These are phyloP conservation scores for Amblyjoppa proteus DNA, from an alignment of 2,888 invertebrate genomes.

Conservation along the genomic window DNA sequence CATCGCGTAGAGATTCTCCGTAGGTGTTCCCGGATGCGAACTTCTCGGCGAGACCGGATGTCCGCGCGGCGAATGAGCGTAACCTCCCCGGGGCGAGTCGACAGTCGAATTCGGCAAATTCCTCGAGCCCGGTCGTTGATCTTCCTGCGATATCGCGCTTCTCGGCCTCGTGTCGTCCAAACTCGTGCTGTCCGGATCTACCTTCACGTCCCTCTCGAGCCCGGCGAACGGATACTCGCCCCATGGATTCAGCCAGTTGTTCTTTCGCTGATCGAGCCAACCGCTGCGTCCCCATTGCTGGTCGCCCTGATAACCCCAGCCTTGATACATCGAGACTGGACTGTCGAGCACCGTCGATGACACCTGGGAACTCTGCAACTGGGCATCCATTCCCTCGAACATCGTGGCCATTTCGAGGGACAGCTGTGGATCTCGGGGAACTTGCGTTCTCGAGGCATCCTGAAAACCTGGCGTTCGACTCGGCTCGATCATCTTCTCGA, in stretches of 20 bases:
- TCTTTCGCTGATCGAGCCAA: conserved; percentile 83
- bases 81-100: conserved; percentile 78
- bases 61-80: conserved; percentile 77
- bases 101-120: conserved; percentile 79
- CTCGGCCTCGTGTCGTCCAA: conserved; percentile 82
- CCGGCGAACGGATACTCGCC: conserved; percentile 81
- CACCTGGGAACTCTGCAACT: conserved; percentile 94
- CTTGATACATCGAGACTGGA: conserved; percentile 85
- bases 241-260: conserved; percentile 84
- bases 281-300: conserved; percentile 82
- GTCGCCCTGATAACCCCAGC: conserved; percentile 84
- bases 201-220: conserved; percentile 87
- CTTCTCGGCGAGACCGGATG: conserved; percentile 81
- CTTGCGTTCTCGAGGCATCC: conserved; percentile 76
- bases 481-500: conserved; percentile 77
- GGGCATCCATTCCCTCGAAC: conserved; percentile 92
- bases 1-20: conserved; percentile 74
- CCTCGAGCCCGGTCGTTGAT: conserved; percentile 80
- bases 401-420: conserved; percentile 91
- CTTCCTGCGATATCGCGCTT: conserved; percentile 81
- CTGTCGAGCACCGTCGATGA: conserved; percentile 93
- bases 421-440: conserved; percentile 85
- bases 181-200: conserved; percentile 92
- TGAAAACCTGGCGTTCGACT: conserved; percentile 74
- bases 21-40: conserved; percentile 77